Evolutionary conservation across 1,140 invertebrate species (phyloP), one percentile per base, ranked within the genome.

Genomic region (Temnothorax longispinosus): DNA sequence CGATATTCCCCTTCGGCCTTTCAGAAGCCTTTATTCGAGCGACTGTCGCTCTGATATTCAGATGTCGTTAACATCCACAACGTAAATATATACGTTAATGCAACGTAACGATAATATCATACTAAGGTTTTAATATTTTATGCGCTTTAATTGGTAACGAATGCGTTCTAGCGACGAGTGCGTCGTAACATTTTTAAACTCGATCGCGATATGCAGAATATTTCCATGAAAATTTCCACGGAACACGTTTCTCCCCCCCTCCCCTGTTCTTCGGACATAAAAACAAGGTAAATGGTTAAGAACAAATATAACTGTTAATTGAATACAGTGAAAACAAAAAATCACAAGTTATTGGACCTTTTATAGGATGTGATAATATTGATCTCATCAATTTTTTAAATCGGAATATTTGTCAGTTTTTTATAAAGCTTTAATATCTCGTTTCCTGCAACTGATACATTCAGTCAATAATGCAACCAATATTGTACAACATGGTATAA

Each of bases 101-200:
- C 67, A 72, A 7, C 47, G 35, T 52, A 65, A 65, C 41, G 47
- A 13, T 52, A 71, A 81, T 71, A 56, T 81, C 4, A 56, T 47
- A 32, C 21, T 38, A 21, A 27, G 38, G 38, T 58, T 82, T 82
- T 72, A 82, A 72, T 74, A 82, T 72, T 82, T 82, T 72, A 71
- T 82, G 15, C 50, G 27, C 67, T 82, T 82, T 74, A 82, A 82
- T 82, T 74, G 80, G 6, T 62, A 64, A 78, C 58, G 76, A 65
- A 78, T 82, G 27, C 15, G 18, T 82, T 82, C n/a, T 58, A 82
- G 50, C n/a, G 52, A 38, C 54, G 78, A 35, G 18, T 47, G 21
- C 18, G 44, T 44, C 47, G 50, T 81, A 71, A 74, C 52, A 32
- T 58, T 82, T 74, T 82, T 74, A 74, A 74, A 58, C 38, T 58